phyloP scores from a whole-genome alignment of 1,140 invertebrate genomes.

The Drosophila eugracilis region DNA sequence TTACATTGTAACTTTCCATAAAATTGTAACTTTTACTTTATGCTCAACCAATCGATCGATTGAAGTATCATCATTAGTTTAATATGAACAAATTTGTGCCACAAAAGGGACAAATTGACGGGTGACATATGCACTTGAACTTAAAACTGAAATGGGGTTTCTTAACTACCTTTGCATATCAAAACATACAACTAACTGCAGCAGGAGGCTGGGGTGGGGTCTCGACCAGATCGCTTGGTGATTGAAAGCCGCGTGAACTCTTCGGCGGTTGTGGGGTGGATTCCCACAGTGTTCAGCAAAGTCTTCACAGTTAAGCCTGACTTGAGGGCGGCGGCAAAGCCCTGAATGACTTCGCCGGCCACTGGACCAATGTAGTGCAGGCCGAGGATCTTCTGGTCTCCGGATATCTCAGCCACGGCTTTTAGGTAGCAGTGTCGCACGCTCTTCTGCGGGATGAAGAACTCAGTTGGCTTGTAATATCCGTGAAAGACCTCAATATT shows the following conservation, averaged over 20 bases:
- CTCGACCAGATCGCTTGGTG: conserved; percentile 92
- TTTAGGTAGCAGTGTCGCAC: conserved; percentile 92
- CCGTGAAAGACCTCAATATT: conserved; percentile 95
- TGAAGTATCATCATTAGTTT: no score
- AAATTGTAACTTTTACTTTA: no score
- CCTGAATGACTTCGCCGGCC: conserved; percentile 99
- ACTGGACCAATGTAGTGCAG: conserved; percentile 98
- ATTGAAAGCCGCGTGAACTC: conserved; percentile 93
- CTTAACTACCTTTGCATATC: no score
- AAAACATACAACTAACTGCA: conserved; percentile 88
- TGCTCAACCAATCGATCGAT: no score
- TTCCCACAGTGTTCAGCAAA: conserved; percentile 95
- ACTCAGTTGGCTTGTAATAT: conserved; percentile 97
- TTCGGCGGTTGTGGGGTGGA: conserved; percentile 98
- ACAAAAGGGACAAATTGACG: no score
- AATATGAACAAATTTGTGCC: no score
- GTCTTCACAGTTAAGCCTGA: conserved; percentile 95
- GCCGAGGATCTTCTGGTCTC: conserved; percentile 93
- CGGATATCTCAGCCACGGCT: conserved; percentile 88
- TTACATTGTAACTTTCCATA: no score
- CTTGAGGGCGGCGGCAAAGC: conserved; percentile 94
- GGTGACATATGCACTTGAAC: background rate
- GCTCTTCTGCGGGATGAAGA: conserved; percentile 94
- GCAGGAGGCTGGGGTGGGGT: conserved; percentile 93
- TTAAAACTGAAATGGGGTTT: background rate